These are phyloP conservation scores for Tamias sibiricus DNA, from an alignment of 2,113 vertebrate species.

Conservation along the genomic window DNA sequence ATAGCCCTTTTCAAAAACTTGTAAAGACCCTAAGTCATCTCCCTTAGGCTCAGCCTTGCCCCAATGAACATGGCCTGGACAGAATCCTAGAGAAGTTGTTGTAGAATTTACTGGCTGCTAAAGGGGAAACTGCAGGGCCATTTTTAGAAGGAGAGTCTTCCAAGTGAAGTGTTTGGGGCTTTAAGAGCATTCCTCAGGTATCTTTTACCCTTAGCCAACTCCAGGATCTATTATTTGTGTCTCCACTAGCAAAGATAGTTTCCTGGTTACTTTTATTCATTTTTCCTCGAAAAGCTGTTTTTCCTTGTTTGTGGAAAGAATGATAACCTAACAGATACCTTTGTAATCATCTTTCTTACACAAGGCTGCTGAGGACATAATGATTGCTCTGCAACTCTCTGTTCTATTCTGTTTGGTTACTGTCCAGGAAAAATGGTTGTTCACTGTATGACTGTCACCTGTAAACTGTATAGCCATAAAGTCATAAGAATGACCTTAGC, in stretches of 20 bases:
- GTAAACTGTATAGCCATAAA: accelerated
- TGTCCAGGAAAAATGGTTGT: background rate
- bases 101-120: background rate
- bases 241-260: background rate
- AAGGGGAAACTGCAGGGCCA: background rate
- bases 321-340: background rate
- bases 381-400: background rate
- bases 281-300: background rate
- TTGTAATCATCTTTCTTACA: background rate
- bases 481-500: background rate
- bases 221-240: background rate
- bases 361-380: background rate
- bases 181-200: background rate
- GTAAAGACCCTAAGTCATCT: background rate
- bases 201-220: background rate
- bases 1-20: background rate
- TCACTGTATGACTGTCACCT: background rate
- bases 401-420: background rate
- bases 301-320: background rate
- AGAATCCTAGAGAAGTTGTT: background rate
- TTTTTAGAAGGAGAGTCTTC: background rate
- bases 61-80: too few relatives aligned
- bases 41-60: background rate
- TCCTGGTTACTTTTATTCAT: background rate
- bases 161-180: background rate